Base-by-base conservation (phyloP, 2,888 invertebrate species). In the Meta bourneti region DNA sequence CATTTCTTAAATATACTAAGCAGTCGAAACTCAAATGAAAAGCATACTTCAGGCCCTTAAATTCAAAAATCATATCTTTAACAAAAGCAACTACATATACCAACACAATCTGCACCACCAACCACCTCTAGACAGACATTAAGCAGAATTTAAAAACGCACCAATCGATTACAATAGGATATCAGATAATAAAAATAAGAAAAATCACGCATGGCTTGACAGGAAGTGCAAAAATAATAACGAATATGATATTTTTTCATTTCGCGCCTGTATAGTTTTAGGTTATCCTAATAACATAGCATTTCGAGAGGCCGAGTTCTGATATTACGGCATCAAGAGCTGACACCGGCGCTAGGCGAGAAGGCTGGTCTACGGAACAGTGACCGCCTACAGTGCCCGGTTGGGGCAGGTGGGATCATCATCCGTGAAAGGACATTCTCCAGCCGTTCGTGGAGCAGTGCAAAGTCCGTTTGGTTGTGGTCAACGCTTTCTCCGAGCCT, bases 361-460 rank as follows among this genome's bases (percentile, higher is more conserved):
- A 79, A 74, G 85, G 77, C 19, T 77, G 85, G 85, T 9, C 80
- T 69, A 49, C 34, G 48, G 80, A 11, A 19, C 71, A 52, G 72
- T 72, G 69, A 71, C 79, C 87, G 87, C 87, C 87, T 87, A 80
- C 80, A 78, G 52, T 48, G 48, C 78, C 89, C 83, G 89, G 84
- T 89, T 83, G 34, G n/a, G 34, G 34, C 34, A 34, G 34, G 34
- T 34, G 34, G 78, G 52, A 34, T 19, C 78, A 70, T 71, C 51
- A 78, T 83, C 83, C 89, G 83, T 78, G 83, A 72, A 77, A 34
- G 69, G 51, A 52, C 54, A 19, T 20, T 51, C 71, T 52, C 19
- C 11, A 61, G 20, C 77, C 77, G 78, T 34, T 48, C 70, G 78
- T 48, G 69, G 78, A 89, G 70, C 70, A 51, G 69, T 52, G 79